Conservation (phyloP, 2,797 vertebrate genomes). For the Babyrousa celebensis region DNA sequence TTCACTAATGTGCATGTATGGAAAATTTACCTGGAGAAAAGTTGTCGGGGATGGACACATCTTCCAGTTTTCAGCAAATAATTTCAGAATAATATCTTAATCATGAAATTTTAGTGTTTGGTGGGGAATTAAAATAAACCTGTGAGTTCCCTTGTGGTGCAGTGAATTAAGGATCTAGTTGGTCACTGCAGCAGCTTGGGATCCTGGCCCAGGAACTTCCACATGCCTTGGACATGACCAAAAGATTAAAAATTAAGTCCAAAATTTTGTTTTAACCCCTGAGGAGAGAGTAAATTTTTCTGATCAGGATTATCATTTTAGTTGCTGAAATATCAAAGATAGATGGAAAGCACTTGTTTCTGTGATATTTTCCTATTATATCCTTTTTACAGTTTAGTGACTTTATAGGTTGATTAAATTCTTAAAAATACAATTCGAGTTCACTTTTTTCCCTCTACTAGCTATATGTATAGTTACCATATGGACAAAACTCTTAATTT, state of each 20-base stretch:
- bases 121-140: not conserved
- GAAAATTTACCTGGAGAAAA: not conserved
- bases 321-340: slow-evolving; percentile 49
- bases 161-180: no score
- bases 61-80: slow-evolving; percentile 25
- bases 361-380: not conserved
- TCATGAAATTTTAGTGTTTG: slow-evolving; percentile 35
- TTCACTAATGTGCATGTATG: not conserved
- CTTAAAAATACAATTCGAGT: slow-evolving; percentile 32
- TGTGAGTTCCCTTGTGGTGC: no score
- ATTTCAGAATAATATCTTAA: slow-evolving; percentile 23
- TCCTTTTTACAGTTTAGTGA: not conserved
- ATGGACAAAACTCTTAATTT: not conserved
- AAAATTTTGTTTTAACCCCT: not conserved
- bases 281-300: not conserved
- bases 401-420: slow-evolving; percentile 17
- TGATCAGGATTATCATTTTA: slow-evolving; percentile 1
- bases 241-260: not conserved
- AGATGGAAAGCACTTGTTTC: slow-evolving; percentile 4
- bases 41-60: not conserved
- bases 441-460: not conserved
- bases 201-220: no score
- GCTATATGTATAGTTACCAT: not conserved
- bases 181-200: no score
- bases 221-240: no score